Evolutionary conservation across 2,888 invertebrate genomes (phyloP).

Genomic region (Bruchidius siliquastri): DNA sequence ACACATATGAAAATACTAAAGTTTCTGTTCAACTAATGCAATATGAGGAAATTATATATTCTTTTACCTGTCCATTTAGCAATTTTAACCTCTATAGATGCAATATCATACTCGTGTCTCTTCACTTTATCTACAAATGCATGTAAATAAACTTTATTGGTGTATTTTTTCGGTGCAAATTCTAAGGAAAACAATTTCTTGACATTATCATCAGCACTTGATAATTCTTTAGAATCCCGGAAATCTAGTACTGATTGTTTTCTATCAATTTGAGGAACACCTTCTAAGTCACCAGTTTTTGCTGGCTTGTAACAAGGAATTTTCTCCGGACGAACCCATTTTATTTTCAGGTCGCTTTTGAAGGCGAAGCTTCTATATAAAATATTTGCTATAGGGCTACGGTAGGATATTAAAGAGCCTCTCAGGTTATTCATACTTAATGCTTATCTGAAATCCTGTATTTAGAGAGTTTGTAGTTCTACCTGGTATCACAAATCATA

Average conservation of each 20-base stretch:
- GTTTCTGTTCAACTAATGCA: too few species aligned
- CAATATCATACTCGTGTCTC: constrained; percentile 64
- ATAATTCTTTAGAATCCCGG: constrained; percentile 62
- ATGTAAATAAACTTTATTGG: constrained; percentile 50
- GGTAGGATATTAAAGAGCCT: background rate
- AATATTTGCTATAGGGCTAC: background rate
- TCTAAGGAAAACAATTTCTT: constrained; percentile 67
- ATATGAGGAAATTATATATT: background rate
- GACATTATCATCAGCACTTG: constrained; percentile 65
- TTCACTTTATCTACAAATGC: constrained; percentile 59
- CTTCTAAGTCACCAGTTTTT: constrained; percentile 67
- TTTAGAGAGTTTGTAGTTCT: too few species aligned
- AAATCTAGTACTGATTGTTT: constrained; percentile 52
- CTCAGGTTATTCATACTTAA: background rate
- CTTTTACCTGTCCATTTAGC: constrained; percentile 64
- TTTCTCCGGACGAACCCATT: constrained; percentile 72
- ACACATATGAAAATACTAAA: background rate
- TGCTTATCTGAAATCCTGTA: too few species aligned
- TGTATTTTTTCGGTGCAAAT: constrained; percentile 58
- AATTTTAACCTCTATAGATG: constrained; percentile 69
- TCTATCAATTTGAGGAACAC: constrained; percentile 54
- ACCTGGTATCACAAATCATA: too few species aligned
- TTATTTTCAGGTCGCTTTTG: constrained; percentile 69
- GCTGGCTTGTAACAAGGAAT: constrained; percentile 60
- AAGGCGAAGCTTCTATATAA: constrained; percentile 48